Evolutionary conservation across 2,888 invertebrate genomes (phyloP).

Genomic region (Leptarthrus brevirostris): DNA sequence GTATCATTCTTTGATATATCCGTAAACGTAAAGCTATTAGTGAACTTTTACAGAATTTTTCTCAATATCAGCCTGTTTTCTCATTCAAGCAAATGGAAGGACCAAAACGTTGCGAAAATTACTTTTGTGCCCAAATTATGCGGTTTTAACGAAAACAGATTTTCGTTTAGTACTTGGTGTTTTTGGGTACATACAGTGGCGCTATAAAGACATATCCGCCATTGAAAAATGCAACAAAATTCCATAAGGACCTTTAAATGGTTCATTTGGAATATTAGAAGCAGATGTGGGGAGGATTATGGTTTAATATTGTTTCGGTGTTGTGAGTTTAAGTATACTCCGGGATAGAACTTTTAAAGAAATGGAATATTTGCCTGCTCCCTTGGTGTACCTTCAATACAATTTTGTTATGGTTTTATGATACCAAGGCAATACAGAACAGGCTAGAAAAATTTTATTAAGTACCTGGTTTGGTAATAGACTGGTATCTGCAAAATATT

Average conservation of each 20-base stretch:
- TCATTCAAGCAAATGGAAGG: not conserved
- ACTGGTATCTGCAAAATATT: no score
- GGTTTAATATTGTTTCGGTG: not conserved
- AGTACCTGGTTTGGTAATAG: no score
- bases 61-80: no score
- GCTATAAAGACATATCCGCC: slow-evolving; percentile 9
- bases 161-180: not conserved
- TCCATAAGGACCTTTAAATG: not conserved
- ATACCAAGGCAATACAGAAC: no score
- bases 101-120: slow-evolving; percentile 13
- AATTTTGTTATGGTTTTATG: no score
- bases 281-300: slow-evolving; percentile 28
- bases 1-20: no score
- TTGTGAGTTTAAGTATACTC: not conserved
- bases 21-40: no score
- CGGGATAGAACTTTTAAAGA: no score
- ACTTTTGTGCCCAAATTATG: slow-evolving; percentile 3
- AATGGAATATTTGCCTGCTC: no score
- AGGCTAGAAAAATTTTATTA: no score
- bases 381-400: no score
- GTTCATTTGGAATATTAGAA: slow-evolving; percentile 9
- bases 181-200: not conserved
- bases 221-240: slow-evolving; percentile 32
- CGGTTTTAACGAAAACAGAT: slow-evolving; percentile 12
- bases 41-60: no score